phyloP scores from a whole-genome alignment of 2,888 invertebrate genomes.

The Ceraclea dissimilis region DNA sequence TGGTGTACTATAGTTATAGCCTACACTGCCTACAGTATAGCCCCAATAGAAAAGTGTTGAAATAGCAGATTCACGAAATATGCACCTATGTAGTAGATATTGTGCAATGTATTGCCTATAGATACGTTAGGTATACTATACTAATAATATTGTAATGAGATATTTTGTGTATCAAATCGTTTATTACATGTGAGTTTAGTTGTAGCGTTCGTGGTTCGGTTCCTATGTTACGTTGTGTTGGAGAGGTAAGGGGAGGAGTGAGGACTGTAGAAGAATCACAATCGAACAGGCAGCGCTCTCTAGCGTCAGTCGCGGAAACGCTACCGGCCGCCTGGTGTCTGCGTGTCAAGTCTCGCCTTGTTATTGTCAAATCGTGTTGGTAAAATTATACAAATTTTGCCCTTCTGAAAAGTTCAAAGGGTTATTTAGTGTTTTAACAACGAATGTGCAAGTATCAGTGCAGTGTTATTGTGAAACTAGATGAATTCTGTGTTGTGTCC shows the following conservation, averaged over 20 bases:
- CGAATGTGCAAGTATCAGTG: background rate
- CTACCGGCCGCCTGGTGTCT: constrained; percentile 34
- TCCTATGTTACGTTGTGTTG: background rate
- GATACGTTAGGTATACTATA: no score
- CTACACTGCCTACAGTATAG: no score
- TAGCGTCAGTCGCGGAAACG: constrained; percentile 22
- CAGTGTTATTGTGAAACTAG: constrained; percentile 17
- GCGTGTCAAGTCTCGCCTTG: constrained; percentile 46
- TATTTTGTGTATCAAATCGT: no score
- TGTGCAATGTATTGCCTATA: no score
- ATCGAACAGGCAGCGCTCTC: constrained; percentile 17
- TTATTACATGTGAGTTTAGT: no score
- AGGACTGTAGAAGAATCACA: constrained; percentile 3
- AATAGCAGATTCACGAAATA: no score
- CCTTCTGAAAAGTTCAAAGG: background rate
- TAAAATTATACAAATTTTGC: constrained; percentile 5
- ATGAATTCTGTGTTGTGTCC: constrained; percentile 13
- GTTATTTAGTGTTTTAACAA: background rate
- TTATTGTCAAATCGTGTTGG: constrained; percentile 22
- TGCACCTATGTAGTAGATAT: no score
- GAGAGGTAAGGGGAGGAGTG: constrained; percentile 6
- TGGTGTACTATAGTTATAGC: no score
- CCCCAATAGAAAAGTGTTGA: no score
- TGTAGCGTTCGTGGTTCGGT: background rate
- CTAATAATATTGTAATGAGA: no score